phyloP scores from a whole-genome alignment of 1,140 invertebrate species.

The Whitmania pigra region DNA sequence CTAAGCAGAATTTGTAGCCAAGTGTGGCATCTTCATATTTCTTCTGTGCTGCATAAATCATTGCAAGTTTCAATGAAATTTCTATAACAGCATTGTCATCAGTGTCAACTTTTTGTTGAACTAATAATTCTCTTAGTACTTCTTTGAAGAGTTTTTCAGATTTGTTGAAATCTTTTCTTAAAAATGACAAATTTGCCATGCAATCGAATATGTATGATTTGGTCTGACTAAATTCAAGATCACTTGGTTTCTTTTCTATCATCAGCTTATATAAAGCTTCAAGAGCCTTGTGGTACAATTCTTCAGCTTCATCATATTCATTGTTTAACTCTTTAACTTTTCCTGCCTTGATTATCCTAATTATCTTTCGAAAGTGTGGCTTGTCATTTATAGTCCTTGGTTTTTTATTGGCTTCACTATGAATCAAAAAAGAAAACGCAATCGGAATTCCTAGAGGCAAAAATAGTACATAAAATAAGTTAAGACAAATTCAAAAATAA shows the following conservation, averaged over 20 bases:
- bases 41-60: conserved; percentile 47
- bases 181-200: conserved; percentile 75
- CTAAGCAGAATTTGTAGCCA: conserved; percentile 63
- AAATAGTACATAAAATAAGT: too few species aligned
- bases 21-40: conserved; percentile 55
- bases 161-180: conserved; percentile 60
- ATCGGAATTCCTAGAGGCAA: too few species aligned
- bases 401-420: too few species aligned
- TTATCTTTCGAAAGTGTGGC: too few species aligned
- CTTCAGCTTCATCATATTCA: conserved; percentile 29
- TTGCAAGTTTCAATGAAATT: conserved; percentile 53
- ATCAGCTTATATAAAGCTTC: conserved; percentile 27
- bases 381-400: too few species aligned
- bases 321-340: conserved; percentile 18
- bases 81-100: conserved; percentile 64
- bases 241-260: conserved; percentile 28
- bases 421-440: too few species aligned
- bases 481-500: too few species aligned
- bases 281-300: conserved; percentile 34
- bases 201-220: conserved; percentile 76
- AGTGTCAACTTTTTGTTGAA: conserved; percentile 53
- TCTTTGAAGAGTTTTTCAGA: conserved; percentile 68
- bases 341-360: conserved; percentile 10
- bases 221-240: conserved; percentile 45
- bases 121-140: conserved; percentile 57